These are phyloP conservation scores for Coendou prehensilis DNA, from an alignment of 2,797 vertebrate species.

Conservation along the genomic window DNA sequence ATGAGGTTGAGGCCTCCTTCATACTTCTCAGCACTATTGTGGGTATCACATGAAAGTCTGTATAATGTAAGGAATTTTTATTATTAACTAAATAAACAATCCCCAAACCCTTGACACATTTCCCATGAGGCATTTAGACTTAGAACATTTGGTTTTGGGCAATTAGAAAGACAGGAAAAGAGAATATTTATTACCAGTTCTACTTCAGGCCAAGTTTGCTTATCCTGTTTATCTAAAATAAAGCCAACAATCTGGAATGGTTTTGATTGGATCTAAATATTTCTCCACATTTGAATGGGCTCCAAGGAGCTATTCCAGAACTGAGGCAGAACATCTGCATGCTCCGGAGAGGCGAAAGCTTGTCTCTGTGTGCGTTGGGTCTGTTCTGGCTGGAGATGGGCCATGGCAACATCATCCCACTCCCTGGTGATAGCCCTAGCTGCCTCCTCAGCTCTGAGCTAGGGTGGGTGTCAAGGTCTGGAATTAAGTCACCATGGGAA, in stretches of 20 bases:
- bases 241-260: constrained; percentile 68
- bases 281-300: constrained; percentile 46
- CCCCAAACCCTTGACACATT: constrained; percentile 11
- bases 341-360: neutral
- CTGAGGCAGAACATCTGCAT: neutral
- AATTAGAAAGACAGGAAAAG: constrained; percentile 60
- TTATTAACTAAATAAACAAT: constrained; percentile 28
- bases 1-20: neutral
- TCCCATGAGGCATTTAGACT: neutral
- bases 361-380: neutral
- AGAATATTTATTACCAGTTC: constrained; percentile 58
- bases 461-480: neutral
- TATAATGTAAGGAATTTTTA: neutral
- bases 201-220: constrained; percentile 58
- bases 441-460: neutral
- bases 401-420: neutral
- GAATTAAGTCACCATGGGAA: neutral
- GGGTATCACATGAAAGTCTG: neutral
- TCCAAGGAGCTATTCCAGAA: constrained; percentile 1
- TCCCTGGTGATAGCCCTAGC: neutral
- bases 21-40: neutral
- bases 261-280: constrained; percentile 70
- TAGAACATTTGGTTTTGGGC: constrained; percentile 49
- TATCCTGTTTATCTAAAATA: constrained; percentile 73
- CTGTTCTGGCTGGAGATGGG: neutral